Conservation (phyloP, 2,797 vertebrate genomes). For the Benthosema pterotum region DNA sequence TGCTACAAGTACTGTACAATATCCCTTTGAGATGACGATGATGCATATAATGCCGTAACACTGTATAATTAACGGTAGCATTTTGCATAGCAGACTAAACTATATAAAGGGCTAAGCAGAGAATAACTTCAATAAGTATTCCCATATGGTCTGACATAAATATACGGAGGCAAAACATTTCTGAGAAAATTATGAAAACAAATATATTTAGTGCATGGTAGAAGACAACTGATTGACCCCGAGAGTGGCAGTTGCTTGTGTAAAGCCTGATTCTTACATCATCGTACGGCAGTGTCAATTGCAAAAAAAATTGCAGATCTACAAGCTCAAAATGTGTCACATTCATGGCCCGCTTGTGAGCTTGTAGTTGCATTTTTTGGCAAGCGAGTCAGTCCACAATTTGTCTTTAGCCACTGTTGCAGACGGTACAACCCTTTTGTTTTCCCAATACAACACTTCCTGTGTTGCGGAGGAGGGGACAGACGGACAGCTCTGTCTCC, state of each 20-base stretch:
- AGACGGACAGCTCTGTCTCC: too few relatives aligned
- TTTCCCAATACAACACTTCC: too few relatives aligned
- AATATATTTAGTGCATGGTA: conserved; percentile 7
- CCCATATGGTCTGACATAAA: background rate
- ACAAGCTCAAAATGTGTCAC: too few relatives aligned
- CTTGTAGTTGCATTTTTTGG: too few relatives aligned
- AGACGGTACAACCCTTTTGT: too few relatives aligned
- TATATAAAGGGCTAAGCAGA: conserved; percentile 28
- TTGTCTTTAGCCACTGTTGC: too few relatives aligned
- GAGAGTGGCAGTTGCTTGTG: conserved; percentile 23
- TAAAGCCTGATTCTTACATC: conserved; percentile 38
- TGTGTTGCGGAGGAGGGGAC: too few relatives aligned
- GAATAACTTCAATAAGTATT: conserved; percentile 9
- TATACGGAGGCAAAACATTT: conserved; percentile 1
- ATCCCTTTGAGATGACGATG: conserved; percentile 64
- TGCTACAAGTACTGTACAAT: conserved; percentile 61
- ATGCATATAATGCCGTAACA: conserved; percentile 35
- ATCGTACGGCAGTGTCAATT: too few relatives aligned
- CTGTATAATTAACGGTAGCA: conserved; percentile 10
- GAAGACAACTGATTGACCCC: conserved; percentile 26
- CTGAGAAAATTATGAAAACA: conserved; percentile 11
- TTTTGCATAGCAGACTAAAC: conserved; percentile 25
- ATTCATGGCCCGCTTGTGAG: too few relatives aligned
- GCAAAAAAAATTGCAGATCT: too few relatives aligned
- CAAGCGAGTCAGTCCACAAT: too few relatives aligned